A percentile compares a stretch with the other conserved stretches of the same genome.
phyloP scores from a whole-genome alignment of 1,140 invertebrate species.

The Leptonema lineaticorne region DNA sequence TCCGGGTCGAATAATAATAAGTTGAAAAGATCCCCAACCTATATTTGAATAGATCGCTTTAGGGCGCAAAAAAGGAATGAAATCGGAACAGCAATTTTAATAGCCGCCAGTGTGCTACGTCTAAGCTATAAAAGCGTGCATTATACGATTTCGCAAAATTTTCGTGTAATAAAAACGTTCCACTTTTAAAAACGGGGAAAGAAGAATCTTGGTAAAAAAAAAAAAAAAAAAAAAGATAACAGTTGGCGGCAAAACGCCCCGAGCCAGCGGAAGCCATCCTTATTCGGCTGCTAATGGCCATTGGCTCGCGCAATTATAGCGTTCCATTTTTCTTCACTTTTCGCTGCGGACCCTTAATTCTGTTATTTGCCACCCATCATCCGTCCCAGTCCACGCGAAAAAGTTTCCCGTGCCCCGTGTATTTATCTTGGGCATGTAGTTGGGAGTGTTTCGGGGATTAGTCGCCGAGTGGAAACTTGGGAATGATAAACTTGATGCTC shows the following conservation, averaged over 20 bases:
- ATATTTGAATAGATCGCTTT: too few species aligned
- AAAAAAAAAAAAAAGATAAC: too few species aligned
- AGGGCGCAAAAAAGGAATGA: too few species aligned
- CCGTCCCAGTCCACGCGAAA: background rate
- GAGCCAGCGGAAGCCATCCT: background rate
- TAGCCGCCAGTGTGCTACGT: too few species aligned
- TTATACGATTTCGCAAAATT: too few species aligned
- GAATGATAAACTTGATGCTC: slow-evolving; percentile 2
- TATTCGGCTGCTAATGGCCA: slow-evolving; percentile 9
- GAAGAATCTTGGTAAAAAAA: too few species aligned
- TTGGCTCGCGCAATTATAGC: background rate
- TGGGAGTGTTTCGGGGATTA: background rate
- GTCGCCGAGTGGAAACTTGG: slow-evolving; percentile 9
- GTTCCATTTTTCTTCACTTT: background rate
- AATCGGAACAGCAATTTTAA: too few species aligned
- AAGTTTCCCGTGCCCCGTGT: background rate
- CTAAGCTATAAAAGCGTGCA: too few species aligned
- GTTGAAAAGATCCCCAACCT: too few species aligned
- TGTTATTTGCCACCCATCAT: background rate
- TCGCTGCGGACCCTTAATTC: background rate
- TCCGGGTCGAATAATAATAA: too few species aligned
- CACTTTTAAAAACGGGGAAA: too few species aligned
- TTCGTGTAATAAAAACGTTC: too few species aligned
- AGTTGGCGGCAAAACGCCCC: background rate
- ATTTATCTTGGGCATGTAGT: slow-evolving; percentile 10